Evolutionary conservation across 2,797 vertebrate genomes (phyloP), one percentile per base, ranked within the genome.

Genomic region (Setipinna tenuifilis): DNA sequence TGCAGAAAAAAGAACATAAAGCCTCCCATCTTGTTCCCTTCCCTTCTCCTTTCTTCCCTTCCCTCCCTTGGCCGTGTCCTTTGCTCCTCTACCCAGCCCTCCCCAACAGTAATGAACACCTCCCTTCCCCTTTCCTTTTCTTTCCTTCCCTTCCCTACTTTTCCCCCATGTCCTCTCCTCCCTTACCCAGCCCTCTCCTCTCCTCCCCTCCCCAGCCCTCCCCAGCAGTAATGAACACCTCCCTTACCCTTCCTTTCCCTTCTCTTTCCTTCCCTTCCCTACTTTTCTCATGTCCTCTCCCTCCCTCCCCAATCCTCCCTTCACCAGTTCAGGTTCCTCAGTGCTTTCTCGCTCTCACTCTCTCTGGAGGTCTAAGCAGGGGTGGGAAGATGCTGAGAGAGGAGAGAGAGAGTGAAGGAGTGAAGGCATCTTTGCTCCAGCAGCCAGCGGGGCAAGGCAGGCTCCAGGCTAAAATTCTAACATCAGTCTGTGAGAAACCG

Each of bases 381-480:
- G 58, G 71, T 78, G 31, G 31, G 71, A 78, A 44, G 35, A 17
- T 54, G 50, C 50, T 54, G 50, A 54, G 50, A 54, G 50, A 9
- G 50, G 50, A 54, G 50, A 54, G 17, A 44, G 71, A 6, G 16
- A 75, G 31, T n/a, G n/a, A n/a, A n/a, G n/a, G n/a, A 41, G 71
- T 35, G 7, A 35, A 44, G 31, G 35, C 31, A 78, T 78, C 35
- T 82, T 86, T 83, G 82, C 48, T 82, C 78, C 6, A 14, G 31
- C 17, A 62, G 59, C 84, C n/a, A 2, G n/a, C 80, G 28, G 28
- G 16, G 75, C 50, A 81, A 48, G 48, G 25, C 80, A 84, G 61
- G 75, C 82, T 75, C 41, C 83, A 50, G 57, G 62, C 54, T 41
- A 62, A 81, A 87, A 87, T 23, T 84, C 61, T 82, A 83, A 81